These are phyloP conservation scores for Tragelaphus strepsiceros DNA, from an alignment of 2,113 vertebrate genomes.

Conservation along the genomic window DNA sequence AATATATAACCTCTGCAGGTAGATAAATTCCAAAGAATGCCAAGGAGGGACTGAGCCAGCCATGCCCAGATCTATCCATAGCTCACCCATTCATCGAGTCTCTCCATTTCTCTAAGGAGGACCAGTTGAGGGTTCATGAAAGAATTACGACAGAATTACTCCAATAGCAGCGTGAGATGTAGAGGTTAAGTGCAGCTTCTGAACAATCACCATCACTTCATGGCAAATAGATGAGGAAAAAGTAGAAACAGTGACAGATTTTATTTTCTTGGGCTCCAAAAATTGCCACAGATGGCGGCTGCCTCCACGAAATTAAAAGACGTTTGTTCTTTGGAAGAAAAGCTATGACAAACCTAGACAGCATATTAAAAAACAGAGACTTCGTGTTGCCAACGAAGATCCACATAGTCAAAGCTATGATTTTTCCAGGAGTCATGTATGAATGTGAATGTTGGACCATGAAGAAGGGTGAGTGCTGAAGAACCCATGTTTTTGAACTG, in stretches of 20 bases:
- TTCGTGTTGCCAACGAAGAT: background rate
- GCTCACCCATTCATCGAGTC: background rate
- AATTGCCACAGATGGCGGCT: background rate
- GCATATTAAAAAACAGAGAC: background rate
- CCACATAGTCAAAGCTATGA: background rate
- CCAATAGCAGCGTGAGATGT: background rate
- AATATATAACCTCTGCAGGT: background rate
- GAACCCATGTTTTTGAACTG: background rate
- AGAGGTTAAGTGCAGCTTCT: background rate
- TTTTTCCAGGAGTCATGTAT: background rate
- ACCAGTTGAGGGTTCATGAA: background rate
- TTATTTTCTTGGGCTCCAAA: background rate
- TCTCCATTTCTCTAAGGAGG: background rate
- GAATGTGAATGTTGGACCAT: background rate
- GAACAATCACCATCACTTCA: background rate
- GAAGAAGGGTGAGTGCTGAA: background rate
- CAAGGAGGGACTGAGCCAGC: background rate
- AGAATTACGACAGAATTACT: background rate
- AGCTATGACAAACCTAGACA: background rate
- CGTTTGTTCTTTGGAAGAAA: background rate
- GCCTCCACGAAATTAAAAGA: background rate
- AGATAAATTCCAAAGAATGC: background rate
- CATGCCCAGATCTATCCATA: background rate
- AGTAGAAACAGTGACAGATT: background rate
- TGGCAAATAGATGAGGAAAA: background rate